Base-by-base conservation (phyloP, 2,888 invertebrate genomes). In the Phoenoteleia sp. region DNA sequence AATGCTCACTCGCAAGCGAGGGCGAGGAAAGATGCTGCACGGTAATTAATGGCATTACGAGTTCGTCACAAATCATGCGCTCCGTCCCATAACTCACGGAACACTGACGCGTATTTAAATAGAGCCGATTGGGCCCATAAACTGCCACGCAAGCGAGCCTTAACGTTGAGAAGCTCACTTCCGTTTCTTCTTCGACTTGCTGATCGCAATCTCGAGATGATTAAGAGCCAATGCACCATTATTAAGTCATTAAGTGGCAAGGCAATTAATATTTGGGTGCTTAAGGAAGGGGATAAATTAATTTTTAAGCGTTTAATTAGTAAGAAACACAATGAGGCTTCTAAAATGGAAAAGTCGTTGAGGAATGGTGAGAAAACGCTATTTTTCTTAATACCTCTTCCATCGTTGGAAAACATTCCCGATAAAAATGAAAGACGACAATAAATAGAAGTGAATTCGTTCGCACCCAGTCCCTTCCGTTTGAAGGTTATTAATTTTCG, bases 1-100 rank as follows among this genome's bases (percentile, higher is more conserved):
- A 69, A 39, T 36, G 47, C 67, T 67, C 67, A 17, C 42, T 82
- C 67, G 77, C 49, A 71, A 60, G 88, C 86, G 89, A 89, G 91
- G 90, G 91, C 92, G 92, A 92, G 91, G 91, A 92, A 92, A 92
- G 92, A 92, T 92, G 92, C 91, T 92, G 91, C 89, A 85, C 87
- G 87, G 89, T 92, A 92, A 92, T 92, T 92, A 92, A 92, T 92
- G 91, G 91, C 84, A 86, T 89, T 88, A 88, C 90, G 88, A 89
- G 91, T 90, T 91, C 92, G 90, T 92, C 92, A 91, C 92, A 92
- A 92, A 92, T 92, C 92, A 92, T 90, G 89, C 87, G 87, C 89
- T 87, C 90, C 90, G 91, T 91, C 90, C 90, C 90, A 92, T 92
- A 92, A 92, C 88, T 92, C 91, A 92, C 91, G 84, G 86, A 80